Conservation (phyloP, 2,113 vertebrate genomes). For the Vulpes ferrilata region DNA sequence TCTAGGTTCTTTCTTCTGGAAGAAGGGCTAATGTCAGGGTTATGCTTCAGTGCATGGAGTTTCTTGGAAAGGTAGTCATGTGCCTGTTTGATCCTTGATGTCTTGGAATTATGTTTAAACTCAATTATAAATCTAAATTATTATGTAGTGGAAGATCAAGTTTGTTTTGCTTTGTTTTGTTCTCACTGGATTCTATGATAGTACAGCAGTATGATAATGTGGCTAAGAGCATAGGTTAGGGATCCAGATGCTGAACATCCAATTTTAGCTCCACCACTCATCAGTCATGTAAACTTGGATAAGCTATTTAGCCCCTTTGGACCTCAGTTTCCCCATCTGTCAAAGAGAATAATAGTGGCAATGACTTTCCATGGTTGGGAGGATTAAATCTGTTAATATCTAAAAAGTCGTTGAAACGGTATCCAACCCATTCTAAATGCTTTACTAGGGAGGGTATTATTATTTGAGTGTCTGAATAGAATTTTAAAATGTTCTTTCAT, state of each 20-base stretch:
- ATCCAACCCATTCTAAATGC: neutral
- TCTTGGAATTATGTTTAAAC: conserved; percentile 19
- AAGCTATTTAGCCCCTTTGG: neutral
- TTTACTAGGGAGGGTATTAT: neutral
- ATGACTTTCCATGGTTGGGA: neutral
- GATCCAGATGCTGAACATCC: neutral
- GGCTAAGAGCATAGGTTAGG: too few relatives aligned
- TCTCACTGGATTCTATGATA: neutral
- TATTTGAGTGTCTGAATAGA: neutral
- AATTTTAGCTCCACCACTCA: neutral
- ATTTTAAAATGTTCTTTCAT: neutral
- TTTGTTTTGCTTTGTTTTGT: neutral
- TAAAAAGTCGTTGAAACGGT: neutral
- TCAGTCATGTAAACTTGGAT: neutral
- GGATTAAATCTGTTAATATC: neutral
- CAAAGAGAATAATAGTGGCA: neutral
- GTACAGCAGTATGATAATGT: neutral
- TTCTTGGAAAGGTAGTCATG: neutral
- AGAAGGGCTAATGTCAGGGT: neutral
- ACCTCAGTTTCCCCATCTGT: neutral
- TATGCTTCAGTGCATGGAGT: neutral
- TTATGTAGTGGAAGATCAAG: neutral
- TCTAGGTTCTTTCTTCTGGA: neutral
- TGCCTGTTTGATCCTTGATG: neutral
- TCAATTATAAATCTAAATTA: neutral